phyloP scores from a whole-genome alignment of 2,113 vertebrate species.

The Microcebus ravelobensis region DNA sequence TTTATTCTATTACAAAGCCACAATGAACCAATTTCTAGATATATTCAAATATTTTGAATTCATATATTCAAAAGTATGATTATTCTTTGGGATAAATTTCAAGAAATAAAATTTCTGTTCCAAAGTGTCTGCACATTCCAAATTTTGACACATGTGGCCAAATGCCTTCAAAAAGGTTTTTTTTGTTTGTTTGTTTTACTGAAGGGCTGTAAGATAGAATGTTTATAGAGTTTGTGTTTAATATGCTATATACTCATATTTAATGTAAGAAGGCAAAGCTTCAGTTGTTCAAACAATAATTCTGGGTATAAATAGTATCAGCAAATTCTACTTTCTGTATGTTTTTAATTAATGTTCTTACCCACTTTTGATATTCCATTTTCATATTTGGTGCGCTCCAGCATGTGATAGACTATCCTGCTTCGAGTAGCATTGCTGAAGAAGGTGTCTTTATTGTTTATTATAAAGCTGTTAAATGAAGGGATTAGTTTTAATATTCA shows the following conservation, averaged over 20 bases:
- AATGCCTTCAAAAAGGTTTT: neutral
- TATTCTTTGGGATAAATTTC: neutral
- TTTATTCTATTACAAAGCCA: neutral
- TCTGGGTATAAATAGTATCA: neutral
- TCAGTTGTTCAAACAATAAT: neutral
- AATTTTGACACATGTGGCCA: neutral
- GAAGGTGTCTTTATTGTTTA: constrained; percentile 97
- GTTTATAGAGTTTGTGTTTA: neutral
- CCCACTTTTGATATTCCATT: constrained; percentile 98
- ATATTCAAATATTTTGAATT: neutral
- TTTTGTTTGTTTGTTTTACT: neutral
- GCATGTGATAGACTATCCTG: constrained; percentile 97
- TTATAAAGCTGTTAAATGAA: constrained; percentile 91
- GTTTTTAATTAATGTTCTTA: constrained; percentile 79
- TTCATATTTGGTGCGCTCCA: constrained; percentile 98
- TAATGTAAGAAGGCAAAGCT: neutral
- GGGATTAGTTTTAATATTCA: constrained; percentile 59
- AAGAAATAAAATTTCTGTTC: neutral
- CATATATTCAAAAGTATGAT: neutral
- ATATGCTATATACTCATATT: neutral
- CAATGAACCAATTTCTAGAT: neutral
- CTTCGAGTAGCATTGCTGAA: constrained; percentile 99
- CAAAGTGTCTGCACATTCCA: neutral
- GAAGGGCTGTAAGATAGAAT: neutral
- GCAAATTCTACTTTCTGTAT: neutral